These are phyloP conservation scores for Heliocidaris erythrogramma DNA, from an alignment of 35 echinoderm and acorn worm species.

Conservation along the genomic window DNA sequence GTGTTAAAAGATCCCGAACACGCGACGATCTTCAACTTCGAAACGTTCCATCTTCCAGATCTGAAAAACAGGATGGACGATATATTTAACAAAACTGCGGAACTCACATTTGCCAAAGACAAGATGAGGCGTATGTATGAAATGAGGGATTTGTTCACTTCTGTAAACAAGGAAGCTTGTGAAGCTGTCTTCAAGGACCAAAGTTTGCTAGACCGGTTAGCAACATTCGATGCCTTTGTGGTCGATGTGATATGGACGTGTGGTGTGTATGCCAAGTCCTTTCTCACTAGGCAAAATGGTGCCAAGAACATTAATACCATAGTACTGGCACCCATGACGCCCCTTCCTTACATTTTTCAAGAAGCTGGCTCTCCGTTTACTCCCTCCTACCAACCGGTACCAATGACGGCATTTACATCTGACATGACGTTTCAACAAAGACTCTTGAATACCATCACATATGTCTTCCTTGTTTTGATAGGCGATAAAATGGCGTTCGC, in stretches of 20 bases:
- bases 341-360: slow-evolving; percentile 7
- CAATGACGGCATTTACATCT: not conserved
- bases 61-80: not conserved
- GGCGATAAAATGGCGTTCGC: not conserved
- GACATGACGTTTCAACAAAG: not conserved
- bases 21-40: slow-evolving; percentile 13
- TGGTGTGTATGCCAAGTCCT: slow-evolving; percentile 6
- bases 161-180: not conserved
- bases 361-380: slow-evolving; percentile 21
- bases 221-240: not conserved
- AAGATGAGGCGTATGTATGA: not conserved
- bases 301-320: not conserved
- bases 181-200: not conserved
- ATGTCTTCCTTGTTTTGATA: not conserved
- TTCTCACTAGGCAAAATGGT: not conserved
- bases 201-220: not conserved
- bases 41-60: slow-evolving; percentile 4
- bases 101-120: not conserved
- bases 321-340: not conserved
- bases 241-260: slow-evolving; percentile 19
- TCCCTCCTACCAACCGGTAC: slow-evolving; percentile 2
- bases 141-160: not conserved
- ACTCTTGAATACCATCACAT: not conserved
- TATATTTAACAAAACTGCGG: not conserved
- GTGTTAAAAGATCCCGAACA: not conserved